phyloP scores from a whole-genome alignment of 2,888 invertebrate genomes.

The Caenorhabditis zanzibari region DNA sequence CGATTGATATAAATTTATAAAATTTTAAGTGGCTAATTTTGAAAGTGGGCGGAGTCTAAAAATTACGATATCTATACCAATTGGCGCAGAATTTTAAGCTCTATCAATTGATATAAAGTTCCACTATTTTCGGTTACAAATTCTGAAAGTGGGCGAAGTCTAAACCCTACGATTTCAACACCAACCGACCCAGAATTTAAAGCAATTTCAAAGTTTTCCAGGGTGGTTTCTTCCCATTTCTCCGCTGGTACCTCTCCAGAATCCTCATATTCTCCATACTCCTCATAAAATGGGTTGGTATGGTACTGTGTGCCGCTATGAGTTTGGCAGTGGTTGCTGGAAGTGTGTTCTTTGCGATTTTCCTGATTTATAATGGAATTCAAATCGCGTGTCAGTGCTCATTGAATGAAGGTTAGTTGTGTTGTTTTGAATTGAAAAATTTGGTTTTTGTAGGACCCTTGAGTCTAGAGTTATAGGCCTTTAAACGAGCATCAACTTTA shows the following conservation, averaged over 20 bases:
- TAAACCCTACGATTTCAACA: no score
- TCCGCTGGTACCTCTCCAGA: slow-evolving; percentile 67
- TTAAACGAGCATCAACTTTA: no score
- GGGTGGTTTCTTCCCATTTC: slow-evolving; percentile 54
- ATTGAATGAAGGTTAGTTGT: slow-evolving; percentile 73
- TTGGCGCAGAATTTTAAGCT: no score
- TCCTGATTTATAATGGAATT: slow-evolving; percentile 75
- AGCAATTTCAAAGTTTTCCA: slow-evolving; percentile 14
- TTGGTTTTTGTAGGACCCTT: no score
- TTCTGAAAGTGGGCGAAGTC: no score
- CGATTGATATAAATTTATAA: background rate
- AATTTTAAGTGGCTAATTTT: background rate
- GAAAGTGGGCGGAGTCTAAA: no score
- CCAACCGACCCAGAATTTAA: no score
- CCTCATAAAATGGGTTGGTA: slow-evolving; percentile 68
- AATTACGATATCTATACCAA: no score
- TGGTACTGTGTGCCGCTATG: slow-evolving; percentile 72
- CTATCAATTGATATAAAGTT: no score
- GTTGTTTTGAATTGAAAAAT: background rate
- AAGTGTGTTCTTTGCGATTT: slow-evolving; percentile 73
- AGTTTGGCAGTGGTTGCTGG: slow-evolving; percentile 71
- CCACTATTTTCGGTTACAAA: no score
- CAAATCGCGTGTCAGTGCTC: slow-evolving; percentile 74
- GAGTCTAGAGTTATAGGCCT: no score
- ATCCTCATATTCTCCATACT: slow-evolving; percentile 61